A percentile compares a stretch with the other conserved stretches of the same genome.
phyloP scores from a whole-genome alignment of 2,888 invertebrate genomes.

The Antitype chi region DNA sequence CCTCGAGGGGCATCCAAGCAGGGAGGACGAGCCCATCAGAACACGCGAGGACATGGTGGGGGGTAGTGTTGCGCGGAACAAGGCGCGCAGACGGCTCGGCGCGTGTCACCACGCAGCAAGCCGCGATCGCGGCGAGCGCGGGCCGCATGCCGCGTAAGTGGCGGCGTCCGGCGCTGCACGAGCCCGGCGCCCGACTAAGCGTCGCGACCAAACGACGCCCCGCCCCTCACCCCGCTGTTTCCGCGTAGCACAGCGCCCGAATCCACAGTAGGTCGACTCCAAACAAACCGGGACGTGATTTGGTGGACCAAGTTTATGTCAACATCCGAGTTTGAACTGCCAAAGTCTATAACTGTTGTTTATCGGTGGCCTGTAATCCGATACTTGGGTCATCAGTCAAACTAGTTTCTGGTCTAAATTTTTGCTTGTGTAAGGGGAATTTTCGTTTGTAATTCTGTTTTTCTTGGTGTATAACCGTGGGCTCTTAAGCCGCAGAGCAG shows the following conservation, averaged over 20 bases:
- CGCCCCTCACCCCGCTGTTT: conserved; percentile 66
- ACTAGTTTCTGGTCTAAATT: conserved; percentile 16
- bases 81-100: conserved; percentile 84
- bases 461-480: conserved; percentile 28
- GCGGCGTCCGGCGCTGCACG: conserved; percentile 87
- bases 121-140: conserved; percentile 86
- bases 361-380: conserved; percentile 37
- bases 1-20: conserved; percentile 96
- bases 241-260: conserved; percentile 54
- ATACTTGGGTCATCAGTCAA: conserved; percentile 53
- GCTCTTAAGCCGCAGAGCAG: conserved; percentile 59
- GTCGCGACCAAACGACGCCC: conserved; percentile 76
- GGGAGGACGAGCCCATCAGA: conserved; percentile 96
- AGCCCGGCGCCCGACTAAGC: conserved; percentile 89
- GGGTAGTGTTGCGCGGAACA: conserved; percentile 82
- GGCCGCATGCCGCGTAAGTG: conserved; percentile 88
- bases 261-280: conserved; percentile 63
- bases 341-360: conserved; percentile 34
- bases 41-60: conserved; percentile 91
- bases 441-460: conserved; percentile 51
- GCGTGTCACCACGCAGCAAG: conserved; percentile 86
- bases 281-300: conserved; percentile 59
- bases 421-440: neutral
- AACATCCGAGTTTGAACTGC: conserved; percentile 50
- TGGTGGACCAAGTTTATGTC: conserved; percentile 44